Conservation (phyloP, 2,888 invertebrate genomes). For the Hermodice carunculata region DNA sequence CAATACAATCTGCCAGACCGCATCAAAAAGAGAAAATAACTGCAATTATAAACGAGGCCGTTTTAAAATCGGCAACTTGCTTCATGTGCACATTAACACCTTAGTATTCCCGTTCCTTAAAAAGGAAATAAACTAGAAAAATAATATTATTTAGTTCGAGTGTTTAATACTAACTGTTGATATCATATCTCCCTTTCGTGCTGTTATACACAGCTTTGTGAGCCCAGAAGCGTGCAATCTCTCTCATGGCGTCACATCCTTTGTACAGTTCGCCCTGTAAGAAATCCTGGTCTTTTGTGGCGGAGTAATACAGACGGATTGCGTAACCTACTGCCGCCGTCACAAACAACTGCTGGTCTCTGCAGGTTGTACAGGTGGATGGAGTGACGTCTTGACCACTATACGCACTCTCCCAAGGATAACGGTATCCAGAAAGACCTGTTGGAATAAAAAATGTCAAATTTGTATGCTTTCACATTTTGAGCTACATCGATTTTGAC, state of each 20-base stretch:
- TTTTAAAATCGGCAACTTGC: no score
- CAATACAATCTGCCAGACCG: background rate
- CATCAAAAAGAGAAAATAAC: background rate
- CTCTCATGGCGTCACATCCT: constrained; percentile 53
- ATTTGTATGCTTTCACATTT: no score
- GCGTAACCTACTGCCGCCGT: constrained; percentile 62
- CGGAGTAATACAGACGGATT: constrained; percentile 60
- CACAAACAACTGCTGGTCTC: constrained; percentile 39
- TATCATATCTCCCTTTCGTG: constrained; percentile 50
- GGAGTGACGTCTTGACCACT: constrained; percentile 46
- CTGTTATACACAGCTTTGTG: constrained; percentile 47
- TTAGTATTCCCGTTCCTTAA: no score
- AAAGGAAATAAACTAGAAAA: no score
- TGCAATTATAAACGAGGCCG: background rate
- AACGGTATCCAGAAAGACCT: constrained; percentile 17
- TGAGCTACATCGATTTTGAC: no score
- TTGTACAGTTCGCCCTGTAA: constrained; percentile 42
- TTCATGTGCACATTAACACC: no score
- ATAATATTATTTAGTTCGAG: no score
- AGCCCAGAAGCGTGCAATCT: constrained; percentile 62
- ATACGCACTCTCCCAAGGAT: constrained; percentile 50
- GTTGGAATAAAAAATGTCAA: background rate
- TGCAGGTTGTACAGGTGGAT: constrained; percentile 14
- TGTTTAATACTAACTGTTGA: constrained; percentile 47
- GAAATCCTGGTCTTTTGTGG: constrained; percentile 58